Percentiles rank a stretch among this genome's conserved stretches.
phyloP scores from a whole-genome alignment of 1,140 invertebrate genomes.

The Ridgeia piscesae region DNA sequence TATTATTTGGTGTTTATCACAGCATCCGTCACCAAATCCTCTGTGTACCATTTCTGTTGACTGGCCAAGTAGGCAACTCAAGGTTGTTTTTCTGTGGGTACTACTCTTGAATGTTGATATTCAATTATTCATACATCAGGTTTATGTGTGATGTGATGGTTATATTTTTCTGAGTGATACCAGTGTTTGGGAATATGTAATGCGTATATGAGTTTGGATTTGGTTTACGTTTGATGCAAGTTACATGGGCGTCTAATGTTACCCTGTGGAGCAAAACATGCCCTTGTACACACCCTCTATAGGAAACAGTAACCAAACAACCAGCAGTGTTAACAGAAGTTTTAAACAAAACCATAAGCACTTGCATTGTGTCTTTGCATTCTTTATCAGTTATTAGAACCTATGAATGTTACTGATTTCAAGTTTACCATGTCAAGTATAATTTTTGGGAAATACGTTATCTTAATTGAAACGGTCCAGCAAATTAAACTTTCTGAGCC shows the following conservation, averaged over 20 bases:
- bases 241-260: neutral
- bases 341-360: neutral
- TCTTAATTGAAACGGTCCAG: neutral
- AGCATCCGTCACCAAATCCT: neutral
- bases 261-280: no score
- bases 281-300: no score
- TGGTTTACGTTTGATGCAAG: neutral
- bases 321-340: neutral
- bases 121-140: neutral
- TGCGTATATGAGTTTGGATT: neutral
- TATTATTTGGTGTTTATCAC: neutral
- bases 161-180: neutral
- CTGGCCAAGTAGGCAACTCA: neutral
- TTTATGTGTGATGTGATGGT: neutral
- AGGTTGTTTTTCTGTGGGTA: neutral
- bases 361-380: neutral
- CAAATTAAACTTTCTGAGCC: neutral
- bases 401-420: neutral
- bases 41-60: neutral
- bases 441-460: neutral
- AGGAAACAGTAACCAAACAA: neutral
- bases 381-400: neutral
- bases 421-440: neutral
- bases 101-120: neutral
- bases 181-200: neutral